A percentile compares a stretch with the other conserved stretches of the same genome.
Conservation (phyloP, 2,888 invertebrate species). For the Drosophila kokeensis region DNA sequence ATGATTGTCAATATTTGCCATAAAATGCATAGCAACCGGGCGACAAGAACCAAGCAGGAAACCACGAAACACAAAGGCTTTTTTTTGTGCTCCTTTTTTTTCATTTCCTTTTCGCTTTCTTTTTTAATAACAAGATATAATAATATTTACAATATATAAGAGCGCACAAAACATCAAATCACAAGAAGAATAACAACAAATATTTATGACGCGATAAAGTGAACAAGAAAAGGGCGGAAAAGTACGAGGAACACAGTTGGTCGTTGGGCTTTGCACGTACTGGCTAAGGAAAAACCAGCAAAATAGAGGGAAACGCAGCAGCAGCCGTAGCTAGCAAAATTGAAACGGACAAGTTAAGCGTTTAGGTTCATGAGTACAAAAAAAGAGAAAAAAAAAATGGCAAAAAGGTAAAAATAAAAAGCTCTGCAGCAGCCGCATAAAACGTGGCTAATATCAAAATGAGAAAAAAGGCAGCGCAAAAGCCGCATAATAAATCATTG, state of each 20-base stretch:
- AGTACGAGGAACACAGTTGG: constrained; percentile 30
- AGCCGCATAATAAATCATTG: constrained; percentile 78
- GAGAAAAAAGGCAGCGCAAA: constrained; percentile 42
- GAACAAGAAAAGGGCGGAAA: constrained; percentile 31
- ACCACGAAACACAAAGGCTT: constrained; percentile 9
- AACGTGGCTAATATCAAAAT: constrained; percentile 71
- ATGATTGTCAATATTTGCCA: constrained; percentile 67
- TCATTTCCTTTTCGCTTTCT: background rate
- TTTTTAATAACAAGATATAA: constrained; percentile 47
- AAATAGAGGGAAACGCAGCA: constrained; percentile 35
- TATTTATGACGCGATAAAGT: constrained; percentile 65
- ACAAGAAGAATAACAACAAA: constrained; percentile 59
- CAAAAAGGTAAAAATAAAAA: constrained; percentile 18
- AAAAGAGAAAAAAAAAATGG: constrained; percentile 1
- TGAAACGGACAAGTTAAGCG: constrained; percentile 78
- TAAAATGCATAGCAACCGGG: constrained; percentile 41
- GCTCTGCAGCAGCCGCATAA: constrained; percentile 52
- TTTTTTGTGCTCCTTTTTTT: background rate
- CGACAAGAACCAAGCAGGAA: constrained; percentile 11
- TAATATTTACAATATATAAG: constrained; percentile 69
- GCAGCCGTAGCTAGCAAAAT: constrained; percentile 50
- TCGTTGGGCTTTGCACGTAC: constrained; percentile 39
- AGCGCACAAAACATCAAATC: constrained; percentile 62
- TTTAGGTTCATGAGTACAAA: constrained; percentile 42
- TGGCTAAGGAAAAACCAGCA: constrained; percentile 12